A percentile compares a stretch with the other conserved stretches of the same genome.
Conservation (phyloP, 2,797 vertebrate genomes). For the Clamator glandarius region DNA sequence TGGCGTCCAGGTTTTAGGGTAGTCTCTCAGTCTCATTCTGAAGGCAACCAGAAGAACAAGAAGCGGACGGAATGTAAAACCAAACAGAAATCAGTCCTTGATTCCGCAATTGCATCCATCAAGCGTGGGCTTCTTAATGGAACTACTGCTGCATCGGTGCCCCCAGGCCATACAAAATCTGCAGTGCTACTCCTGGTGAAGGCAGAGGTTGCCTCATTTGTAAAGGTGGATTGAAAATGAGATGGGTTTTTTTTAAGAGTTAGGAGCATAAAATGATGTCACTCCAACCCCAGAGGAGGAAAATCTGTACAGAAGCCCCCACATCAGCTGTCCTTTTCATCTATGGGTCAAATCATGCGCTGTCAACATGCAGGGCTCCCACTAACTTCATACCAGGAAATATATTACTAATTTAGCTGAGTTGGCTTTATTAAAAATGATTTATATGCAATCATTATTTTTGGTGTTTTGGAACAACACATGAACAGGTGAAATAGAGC, state of each 20-base stretch:
- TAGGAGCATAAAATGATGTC: not conserved
- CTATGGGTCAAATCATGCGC: not conserved
- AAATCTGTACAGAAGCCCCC: not conserved
- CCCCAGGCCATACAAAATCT: not conserved
- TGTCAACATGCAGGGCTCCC: not conserved
- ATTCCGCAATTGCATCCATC: not conserved
- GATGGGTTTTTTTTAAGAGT: not conserved
- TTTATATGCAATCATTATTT: constrained; percentile 16
- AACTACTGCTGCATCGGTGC: not conserved
- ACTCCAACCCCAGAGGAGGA: not conserved
- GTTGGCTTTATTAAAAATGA: constrained; percentile 22
- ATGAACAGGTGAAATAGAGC: constrained; percentile 23
- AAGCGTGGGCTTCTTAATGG: not conserved
- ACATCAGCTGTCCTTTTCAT: not conserved
- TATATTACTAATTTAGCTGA: constrained; percentile 17
- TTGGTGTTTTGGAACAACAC: not conserved
- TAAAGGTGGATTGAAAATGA: not conserved
- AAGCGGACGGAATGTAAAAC: not conserved
- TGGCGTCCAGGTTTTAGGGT: not conserved
- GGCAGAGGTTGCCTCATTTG: not conserved
- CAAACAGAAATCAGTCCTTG: not conserved
- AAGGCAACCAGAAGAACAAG: not conserved
- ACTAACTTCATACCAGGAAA: constrained; percentile 17
- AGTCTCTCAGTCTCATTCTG: not conserved
- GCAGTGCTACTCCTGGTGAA: not conserved